phyloP scores from a whole-genome alignment of 2,888 invertebrate species.

The Diarsia brunnea region DNA sequence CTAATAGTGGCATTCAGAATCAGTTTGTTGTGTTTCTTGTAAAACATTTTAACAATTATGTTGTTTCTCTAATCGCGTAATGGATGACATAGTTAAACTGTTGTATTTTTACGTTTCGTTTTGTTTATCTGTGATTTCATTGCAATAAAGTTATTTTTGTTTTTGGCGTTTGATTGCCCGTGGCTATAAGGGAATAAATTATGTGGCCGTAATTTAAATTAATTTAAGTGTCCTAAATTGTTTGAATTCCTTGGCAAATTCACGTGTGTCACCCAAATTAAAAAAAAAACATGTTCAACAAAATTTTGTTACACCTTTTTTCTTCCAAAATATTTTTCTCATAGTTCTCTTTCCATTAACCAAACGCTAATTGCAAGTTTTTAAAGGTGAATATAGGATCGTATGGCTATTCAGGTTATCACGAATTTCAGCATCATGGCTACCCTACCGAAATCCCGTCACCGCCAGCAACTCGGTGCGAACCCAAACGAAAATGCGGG shows the following conservation, averaged over 20 bases:
- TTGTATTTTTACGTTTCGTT: constrained; percentile 39
- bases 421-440: constrained; percentile 50
- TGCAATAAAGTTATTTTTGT: constrained; percentile 19
- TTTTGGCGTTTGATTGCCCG: constrained; percentile 35
- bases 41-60: constrained; percentile 66
- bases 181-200: constrained; percentile 30
- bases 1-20: constrained; percentile 63
- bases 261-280: not conserved
- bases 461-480: constrained; percentile 82
- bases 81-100: constrained; percentile 51
- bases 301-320: not conserved
- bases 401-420: not conserved
- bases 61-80: constrained; percentile 60
- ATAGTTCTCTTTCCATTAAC: too few relatives aligned
- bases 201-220: constrained; percentile 30
- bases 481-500: constrained; percentile 85
- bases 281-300: not conserved
- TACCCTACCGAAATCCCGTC: constrained; percentile 85
- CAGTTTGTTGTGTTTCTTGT: constrained; percentile 59
- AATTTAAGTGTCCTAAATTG: constrained; percentile 42
- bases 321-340: not conserved
- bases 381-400: not conserved
- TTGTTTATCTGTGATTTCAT: constrained; percentile 42
- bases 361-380: not conserved
- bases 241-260: constrained; percentile 9